A percentile compares a stretch with the other conserved stretches of the same genome.
Conservation (phyloP, 2,888 invertebrate species). For the Chrysolina haemoptera region DNA sequence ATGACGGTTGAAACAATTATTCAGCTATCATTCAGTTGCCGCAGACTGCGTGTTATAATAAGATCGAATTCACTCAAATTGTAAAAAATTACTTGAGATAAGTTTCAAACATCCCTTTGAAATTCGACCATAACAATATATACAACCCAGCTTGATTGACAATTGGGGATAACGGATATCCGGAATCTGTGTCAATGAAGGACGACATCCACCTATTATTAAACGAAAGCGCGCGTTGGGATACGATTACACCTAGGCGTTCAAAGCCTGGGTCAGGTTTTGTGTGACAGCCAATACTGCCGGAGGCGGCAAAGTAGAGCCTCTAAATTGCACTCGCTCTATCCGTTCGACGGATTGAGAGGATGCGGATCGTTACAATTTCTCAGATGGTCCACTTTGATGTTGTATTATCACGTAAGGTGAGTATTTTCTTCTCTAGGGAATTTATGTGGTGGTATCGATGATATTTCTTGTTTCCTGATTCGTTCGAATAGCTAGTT, state of each 20-base stretch:
- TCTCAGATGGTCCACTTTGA: slow-evolving; percentile 28
- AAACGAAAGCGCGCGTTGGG: slow-evolving; percentile 28
- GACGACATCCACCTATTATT: slow-evolving; percentile 23
- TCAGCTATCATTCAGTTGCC: too few relatives aligned
- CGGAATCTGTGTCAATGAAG: slow-evolving; percentile 13
- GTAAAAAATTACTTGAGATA: background rate
- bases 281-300: slow-evolving; percentile 37
- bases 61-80: background rate
- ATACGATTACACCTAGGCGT: slow-evolving; percentile 37
- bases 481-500: background rate
- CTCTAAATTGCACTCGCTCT: slow-evolving; percentile 30
- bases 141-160: background rate
- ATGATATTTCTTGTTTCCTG: background rate
- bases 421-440: background rate
- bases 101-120: background rate
- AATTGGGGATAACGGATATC: background rate
- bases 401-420: background rate
- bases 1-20: too few relatives aligned
- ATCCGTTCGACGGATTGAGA: slow-evolving; percentile 30
- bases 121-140: background rate
- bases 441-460: slow-evolving; percentile 13
- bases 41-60: background rate
- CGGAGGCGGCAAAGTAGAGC: slow-evolving; percentile 29
- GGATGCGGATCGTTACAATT: slow-evolving; percentile 20
- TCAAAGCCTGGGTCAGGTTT: slow-evolving; percentile 35